phyloP scores from a whole-genome alignment of 2,113 vertebrate species.

The Macrotis lagotis region DNA sequence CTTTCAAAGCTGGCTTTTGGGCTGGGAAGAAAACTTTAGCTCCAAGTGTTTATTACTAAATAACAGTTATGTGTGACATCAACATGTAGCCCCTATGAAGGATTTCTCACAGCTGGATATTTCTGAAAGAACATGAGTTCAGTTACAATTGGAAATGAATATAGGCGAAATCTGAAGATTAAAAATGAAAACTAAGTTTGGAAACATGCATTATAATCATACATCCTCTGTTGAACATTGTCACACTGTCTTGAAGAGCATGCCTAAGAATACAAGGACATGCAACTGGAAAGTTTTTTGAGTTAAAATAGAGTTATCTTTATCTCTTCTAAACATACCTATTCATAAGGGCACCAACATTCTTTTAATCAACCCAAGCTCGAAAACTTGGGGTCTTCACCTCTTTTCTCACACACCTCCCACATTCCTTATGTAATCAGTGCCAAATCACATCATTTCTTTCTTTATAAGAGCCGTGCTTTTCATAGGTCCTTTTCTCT shows the following conservation, averaged over 20 bases:
- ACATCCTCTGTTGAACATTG: not conserved
- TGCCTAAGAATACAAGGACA: not conserved
- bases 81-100: not conserved
- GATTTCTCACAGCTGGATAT: not conserved
- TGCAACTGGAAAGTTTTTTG: not conserved
- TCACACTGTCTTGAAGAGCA: not conserved
- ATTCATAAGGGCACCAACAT: not conserved
- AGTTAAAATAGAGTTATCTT: not conserved
- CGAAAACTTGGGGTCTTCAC: not conserved
- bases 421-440: too few relatives aligned
- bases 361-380: not conserved
- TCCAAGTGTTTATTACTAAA: not conserved
- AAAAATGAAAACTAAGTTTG: not conserved
- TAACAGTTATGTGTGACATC: not conserved
- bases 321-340: not conserved
- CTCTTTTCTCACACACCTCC: too few relatives aligned
- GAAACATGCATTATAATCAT: not conserved
- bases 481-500: too few relatives aligned
- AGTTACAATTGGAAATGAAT: too few relatives aligned
- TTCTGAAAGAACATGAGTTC: not conserved
- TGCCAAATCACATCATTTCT: too few relatives aligned
- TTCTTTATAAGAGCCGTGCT: too few relatives aligned
- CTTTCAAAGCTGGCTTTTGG: not conserved
- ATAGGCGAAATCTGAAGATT: too few relatives aligned
- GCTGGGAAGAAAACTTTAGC: not conserved